phyloP scores from a whole-genome alignment of 2,888 invertebrate genomes.

The Cacoxenus indagator region DNA sequence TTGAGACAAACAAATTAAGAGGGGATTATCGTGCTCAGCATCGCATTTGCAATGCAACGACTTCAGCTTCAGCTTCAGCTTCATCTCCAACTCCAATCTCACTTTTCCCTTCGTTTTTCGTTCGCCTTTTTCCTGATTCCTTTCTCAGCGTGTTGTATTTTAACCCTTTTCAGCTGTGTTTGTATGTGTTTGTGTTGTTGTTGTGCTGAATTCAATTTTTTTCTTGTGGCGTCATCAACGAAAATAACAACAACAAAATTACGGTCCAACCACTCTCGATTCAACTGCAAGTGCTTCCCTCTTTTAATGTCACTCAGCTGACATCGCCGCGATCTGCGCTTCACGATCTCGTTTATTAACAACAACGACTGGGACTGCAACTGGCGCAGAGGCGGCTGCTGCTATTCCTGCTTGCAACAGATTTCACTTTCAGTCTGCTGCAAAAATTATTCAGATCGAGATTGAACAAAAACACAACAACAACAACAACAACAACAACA shows the following conservation, averaged over 20 bases:
- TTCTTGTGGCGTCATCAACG: slow-evolving; percentile 15
- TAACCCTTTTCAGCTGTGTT: slow-evolving; percentile 1
- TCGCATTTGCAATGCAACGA: slow-evolving; percentile 38
- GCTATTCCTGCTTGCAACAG: too few species aligned
- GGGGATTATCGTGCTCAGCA: slow-evolving; percentile 50
- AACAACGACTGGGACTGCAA: slow-evolving; percentile 18
- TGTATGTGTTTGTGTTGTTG: too few species aligned
- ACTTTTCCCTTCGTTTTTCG: slow-evolving; percentile 23
- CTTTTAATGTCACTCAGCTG: slow-evolving; percentile 17
- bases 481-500: too few species aligned
- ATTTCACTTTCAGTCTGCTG: slow-evolving; percentile 44
- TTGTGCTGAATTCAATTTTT: not conserved
- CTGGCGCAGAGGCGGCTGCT: too few species aligned
- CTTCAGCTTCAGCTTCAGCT: slow-evolving; percentile 15
- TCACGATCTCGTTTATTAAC: not conserved
- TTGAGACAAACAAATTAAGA: slow-evolving; percentile 53
- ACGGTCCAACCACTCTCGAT: not conserved
- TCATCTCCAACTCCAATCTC: slow-evolving; percentile 1
- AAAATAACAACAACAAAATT: not conserved
- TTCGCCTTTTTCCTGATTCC: not conserved
- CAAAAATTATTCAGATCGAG: slow-evolving; percentile 36
- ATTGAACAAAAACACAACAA: not conserved
- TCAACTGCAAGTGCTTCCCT: not conserved
- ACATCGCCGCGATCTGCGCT: slow-evolving; percentile 5
- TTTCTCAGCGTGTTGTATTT: not conserved